Evolutionary conservation across 2,797 vertebrate species (phyloP).

Genomic region (Dryobates pubescens): DNA sequence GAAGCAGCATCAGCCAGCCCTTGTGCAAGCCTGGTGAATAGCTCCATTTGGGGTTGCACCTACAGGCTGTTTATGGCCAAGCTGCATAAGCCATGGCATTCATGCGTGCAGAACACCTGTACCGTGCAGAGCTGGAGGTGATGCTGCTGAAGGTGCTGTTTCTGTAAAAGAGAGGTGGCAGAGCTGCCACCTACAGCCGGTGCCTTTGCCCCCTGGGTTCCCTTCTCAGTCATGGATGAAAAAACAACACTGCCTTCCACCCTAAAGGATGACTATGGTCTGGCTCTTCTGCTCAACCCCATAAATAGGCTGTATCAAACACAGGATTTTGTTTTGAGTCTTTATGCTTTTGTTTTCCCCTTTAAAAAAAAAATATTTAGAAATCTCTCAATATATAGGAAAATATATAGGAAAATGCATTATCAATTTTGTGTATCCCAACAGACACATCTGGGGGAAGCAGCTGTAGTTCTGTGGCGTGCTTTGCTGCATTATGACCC

Average conservation of each 20-base stretch:
- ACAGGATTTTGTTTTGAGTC: neutral
- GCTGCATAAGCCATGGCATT: neutral
- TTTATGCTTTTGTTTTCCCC: neutral
- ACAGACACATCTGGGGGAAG: neutral
- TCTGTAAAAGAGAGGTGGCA: neutral
- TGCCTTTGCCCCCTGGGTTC: neutral
- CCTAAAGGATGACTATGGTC: neutral
- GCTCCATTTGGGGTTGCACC: rapidly evolving
- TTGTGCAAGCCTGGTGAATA: too few relatives aligned
- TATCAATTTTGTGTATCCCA: neutral
- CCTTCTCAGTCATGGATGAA: neutral
- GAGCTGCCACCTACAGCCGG: neutral
- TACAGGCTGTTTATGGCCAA: neutral
- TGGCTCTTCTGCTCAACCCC: neutral
- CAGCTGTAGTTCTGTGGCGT: neutral
- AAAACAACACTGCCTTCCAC: neutral
- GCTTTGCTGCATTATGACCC: neutral
- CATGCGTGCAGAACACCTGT: neutral
- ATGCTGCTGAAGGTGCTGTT: neutral
- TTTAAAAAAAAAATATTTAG: too few relatives aligned
- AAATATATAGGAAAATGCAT: neutral
- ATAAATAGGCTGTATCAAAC: neutral
- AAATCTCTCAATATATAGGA: neutral
- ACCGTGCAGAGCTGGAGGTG: rapidly evolving
- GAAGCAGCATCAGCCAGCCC: neutral